Base-by-base conservation (phyloP, 2,797 vertebrate species). In the Hyperoplus immaculatus region DNA sequence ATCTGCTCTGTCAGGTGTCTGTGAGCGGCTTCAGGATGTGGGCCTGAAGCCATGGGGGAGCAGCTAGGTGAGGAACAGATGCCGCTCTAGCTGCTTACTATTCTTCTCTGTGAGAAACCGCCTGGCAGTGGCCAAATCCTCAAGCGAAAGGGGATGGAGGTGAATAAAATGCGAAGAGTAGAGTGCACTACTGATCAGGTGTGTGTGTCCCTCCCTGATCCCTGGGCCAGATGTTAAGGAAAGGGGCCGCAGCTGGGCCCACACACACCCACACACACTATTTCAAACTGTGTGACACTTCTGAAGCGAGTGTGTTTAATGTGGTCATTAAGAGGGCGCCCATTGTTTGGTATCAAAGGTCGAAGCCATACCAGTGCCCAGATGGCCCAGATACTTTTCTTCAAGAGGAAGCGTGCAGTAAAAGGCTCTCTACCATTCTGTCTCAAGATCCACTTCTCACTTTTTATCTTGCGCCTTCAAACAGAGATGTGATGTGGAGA, bases 1-100 rank as follows among this genome's bases (percentile, higher is more conserved):
- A 89, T 89, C 87, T 90, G 87, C 56, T 78, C 55, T n/a, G 80
- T 90, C 84, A 87, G 87, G 82, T 84, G 85, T 81, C 72, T 49
- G 72, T 8, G 69, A 72, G 81, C 53, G 63, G 77, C 77, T 86
- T 67, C 10, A 76, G 84, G 87, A 88, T 75, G 88, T 62, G 78
- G 79, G 85, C 83, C 82, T 69, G 77, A 46, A 82, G 83, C 76
- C 84, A 47, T 41, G 47, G 81, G 85, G 77, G 66, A 80, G 84
- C 69, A 50, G 5, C 69, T 69, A 75, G 81, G 83, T 83, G 86
- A 86, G 65, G 78, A 87, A 21, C 87, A 90, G 88, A 88, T 91
- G 88, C 87, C 61, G 36, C 80, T 81, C 81, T 70, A 65, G 72
- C 84, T 88, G 84, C 81, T 90, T 85, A 47, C 88, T 90, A 80